Conservation (phyloP, 2,888 invertebrate species). For the Chloroclystis v-ata region DNA sequence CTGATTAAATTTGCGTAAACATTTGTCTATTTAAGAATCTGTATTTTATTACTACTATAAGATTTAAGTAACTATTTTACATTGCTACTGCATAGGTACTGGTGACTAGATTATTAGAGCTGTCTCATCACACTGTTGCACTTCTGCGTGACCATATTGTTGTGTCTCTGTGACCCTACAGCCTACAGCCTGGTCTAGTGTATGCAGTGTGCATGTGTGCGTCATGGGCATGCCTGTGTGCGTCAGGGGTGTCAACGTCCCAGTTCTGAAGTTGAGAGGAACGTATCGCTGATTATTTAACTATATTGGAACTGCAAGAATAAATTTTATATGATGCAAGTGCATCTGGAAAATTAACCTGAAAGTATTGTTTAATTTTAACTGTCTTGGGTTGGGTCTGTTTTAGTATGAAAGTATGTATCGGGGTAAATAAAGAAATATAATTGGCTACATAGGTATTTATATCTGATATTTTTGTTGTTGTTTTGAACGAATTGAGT, state of each 20-base stretch:
- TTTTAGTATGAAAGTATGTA: too few species aligned
- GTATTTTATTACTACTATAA: too few species aligned
- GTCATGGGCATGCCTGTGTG: constrained; percentile 17
- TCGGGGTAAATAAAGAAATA: too few species aligned
- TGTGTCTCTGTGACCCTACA: constrained; percentile 1
- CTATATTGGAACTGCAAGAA: constrained; percentile 11
- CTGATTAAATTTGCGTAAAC: too few species aligned
- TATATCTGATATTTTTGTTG: too few species aligned
- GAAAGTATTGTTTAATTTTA: background rate
- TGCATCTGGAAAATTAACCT: too few species aligned
- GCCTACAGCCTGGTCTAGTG: constrained; percentile 7
- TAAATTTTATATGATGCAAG: constrained; percentile 9
- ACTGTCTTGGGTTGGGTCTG: too few species aligned
- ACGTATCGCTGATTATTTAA: constrained; percentile 28
- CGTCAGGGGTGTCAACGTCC: constrained; percentile 42
- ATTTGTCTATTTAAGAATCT: too few species aligned
- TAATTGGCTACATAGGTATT: too few species aligned
- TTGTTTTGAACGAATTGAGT: too few species aligned
- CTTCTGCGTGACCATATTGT: constrained; percentile 3
- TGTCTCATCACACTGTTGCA: background rate
- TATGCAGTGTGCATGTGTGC: constrained; percentile 11
- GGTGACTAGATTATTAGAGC: background rate
- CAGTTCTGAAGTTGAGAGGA: constrained; percentile 32
- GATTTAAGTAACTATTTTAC: too few species aligned
- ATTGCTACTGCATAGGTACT: too few species aligned